Conservation (phyloP, 2,888 invertebrate species). For the Hyposoter didymator region DNA sequence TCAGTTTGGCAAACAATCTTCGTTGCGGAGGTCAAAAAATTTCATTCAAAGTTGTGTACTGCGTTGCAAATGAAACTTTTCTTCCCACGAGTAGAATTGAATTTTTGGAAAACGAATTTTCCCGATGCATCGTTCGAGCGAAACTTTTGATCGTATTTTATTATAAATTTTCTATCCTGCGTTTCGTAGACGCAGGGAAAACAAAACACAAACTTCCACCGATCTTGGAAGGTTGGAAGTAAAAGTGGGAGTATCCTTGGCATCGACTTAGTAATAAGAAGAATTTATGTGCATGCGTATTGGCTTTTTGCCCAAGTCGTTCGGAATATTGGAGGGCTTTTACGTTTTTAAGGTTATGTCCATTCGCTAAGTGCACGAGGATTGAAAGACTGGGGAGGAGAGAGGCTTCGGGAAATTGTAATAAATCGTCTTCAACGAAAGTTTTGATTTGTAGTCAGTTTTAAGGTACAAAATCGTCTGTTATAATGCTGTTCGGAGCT, state of each 20-base stretch:
- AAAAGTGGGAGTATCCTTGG: conserved; percentile 33
- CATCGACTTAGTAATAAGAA: conserved; percentile 37
- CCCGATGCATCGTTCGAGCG: background rate
- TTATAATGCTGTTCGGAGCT: background rate
- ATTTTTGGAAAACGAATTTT: background rate
- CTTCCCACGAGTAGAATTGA: background rate
- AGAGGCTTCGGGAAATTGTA: background rate
- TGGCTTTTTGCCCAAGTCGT: conserved; percentile 41
- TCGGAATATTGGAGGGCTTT: conserved; percentile 35
- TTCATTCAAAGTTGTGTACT: background rate
- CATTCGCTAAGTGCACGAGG: conserved; percentile 41
- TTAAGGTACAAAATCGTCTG: background rate
- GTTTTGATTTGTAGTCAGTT: conserved; percentile 3
- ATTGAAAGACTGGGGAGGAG: background rate
- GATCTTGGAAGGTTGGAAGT: background rate
- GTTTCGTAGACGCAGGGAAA: background rate
- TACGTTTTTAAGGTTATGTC: conserved; percentile 34
- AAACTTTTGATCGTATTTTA: background rate
- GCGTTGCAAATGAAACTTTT: background rate
- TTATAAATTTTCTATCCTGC: background rate
- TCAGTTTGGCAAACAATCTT: background rate
- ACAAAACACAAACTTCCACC: conserved; percentile 1
- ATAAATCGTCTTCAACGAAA: background rate
- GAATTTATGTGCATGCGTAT: conserved; percentile 34
- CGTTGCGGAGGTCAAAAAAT: background rate